phyloP scores from a whole-genome alignment of 2,888 invertebrate genomes.

The Eilema depressum region DNA sequence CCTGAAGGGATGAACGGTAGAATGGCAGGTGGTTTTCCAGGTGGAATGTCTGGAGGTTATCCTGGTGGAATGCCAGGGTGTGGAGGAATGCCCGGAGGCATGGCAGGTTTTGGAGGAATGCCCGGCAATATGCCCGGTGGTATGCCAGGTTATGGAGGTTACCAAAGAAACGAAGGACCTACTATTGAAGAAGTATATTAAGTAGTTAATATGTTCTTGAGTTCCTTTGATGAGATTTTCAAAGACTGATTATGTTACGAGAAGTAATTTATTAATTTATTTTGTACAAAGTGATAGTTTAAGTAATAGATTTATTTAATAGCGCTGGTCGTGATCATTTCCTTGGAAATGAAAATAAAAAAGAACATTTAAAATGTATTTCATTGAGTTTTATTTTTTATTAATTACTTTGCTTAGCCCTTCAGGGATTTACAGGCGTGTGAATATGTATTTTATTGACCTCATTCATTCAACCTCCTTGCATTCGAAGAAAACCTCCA shows the following conservation, averaged over 20 bases:
- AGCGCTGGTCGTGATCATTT: not conserved
- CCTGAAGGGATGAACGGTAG: conserved; percentile 10
- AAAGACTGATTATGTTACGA: not conserved
- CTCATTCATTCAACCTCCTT: too few species aligned
- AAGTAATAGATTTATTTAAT: not conserved
- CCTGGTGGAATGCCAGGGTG: conserved; percentile 12
- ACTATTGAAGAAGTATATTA: conserved; percentile 20
- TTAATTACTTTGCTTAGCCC: not conserved
- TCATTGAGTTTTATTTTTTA: conserved; percentile 3
- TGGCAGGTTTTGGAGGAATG: not conserved
- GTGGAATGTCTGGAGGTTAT: conserved; percentile 3
- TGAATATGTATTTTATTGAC: too few species aligned
- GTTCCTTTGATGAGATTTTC: not conserved
- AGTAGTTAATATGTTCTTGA: not conserved
- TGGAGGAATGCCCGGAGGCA: not conserved
- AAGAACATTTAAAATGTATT: not conserved
- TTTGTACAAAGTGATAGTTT: not conserved
- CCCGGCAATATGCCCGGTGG: conserved; percentile 1
- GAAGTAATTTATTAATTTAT: not conserved
- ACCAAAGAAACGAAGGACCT: conserved; percentile 14
- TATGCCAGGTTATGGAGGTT: not conserved
- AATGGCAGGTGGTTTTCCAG: conserved; percentile 7
- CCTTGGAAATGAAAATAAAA: not conserved
- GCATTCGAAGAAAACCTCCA: too few species aligned
- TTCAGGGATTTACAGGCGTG: too few species aligned